Evolutionary conservation across 2,888 invertebrate species (phyloP), one percentile per base, ranked within the genome.

Genomic region (Eilema griseolum): DNA sequence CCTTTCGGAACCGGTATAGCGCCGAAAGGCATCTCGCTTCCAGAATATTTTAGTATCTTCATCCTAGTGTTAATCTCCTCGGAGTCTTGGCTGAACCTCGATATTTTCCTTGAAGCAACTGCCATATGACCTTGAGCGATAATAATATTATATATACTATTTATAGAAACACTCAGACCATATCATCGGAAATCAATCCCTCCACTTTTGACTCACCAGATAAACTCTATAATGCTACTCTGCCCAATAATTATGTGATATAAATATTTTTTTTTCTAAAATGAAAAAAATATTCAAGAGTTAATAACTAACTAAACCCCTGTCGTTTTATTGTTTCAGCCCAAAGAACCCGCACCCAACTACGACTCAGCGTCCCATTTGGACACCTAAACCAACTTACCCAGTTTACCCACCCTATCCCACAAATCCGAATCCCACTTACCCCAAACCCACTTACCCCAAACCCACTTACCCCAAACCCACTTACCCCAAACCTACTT

Each of bases 321-420:
- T 62, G 16, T 62, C 10, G 5, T 41, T 62, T 37, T 33, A 23
- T 64, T 52, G 66, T 66, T 66, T 24, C 66, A 66, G 66, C 5
- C 66, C 66, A 46, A 28, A 28, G 41, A 28, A 64, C n/a, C 28
- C 52, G 23, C 1, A 33, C 37, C 24, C 57, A n/a, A 66, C 66
- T 24, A 57, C 33, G 24, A 57, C 57, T 23, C 57, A 61, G 28
- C 20, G 31, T 11, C 61, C 61, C 20, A 20, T 61, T 61, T 61
- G 28, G 16, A 61, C 61, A 31, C n/a, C 28, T 3, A 31, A 20
- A n/a, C 61, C 61, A 11, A 59, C 52, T n/a, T 31, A 64, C 52
- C n/a, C n/a, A n/a, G n/a, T n/a, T n/a, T n/a, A n/a, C n/a, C n/a
- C n/a, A n/a, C n/a, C n/a, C n/a, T n/a, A n/a, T n/a, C n/a, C n/a